These are phyloP conservation scores for Pimpla rufipes DNA, from an alignment of 2,888 invertebrate species.

Conservation along the genomic window DNA sequence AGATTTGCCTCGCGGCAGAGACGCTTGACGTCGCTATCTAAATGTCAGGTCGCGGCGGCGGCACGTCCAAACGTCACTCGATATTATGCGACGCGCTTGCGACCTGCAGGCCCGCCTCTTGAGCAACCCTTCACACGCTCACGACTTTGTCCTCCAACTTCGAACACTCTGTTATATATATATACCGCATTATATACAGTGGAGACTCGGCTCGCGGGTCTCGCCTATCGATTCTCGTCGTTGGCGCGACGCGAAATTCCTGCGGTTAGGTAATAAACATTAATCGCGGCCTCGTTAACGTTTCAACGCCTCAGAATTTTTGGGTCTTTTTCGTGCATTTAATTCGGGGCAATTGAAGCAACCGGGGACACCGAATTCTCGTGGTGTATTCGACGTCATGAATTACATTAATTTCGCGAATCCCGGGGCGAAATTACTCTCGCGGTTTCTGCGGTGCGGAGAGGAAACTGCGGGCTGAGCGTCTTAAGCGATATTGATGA, in stretches of 20 bases:
- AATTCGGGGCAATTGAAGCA: background rate
- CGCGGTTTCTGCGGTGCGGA: conserved; percentile 17
- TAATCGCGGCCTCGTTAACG: background rate
- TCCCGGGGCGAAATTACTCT: conserved; percentile 54
- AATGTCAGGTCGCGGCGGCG: conserved; percentile 79
- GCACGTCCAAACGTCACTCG: conserved; percentile 81
- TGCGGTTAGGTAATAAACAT: no score
- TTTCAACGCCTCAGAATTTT: background rate
- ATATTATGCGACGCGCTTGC: conserved; percentile 71
- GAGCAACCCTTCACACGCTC: conserved; percentile 63
- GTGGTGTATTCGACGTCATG: conserved; percentile 31
- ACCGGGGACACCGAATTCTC: no score
- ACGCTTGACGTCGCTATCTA: conserved; percentile 84
- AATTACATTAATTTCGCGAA: conserved; percentile 60
- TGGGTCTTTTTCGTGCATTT: background rate
- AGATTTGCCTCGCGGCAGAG: conserved; percentile 80
- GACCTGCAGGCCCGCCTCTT: conserved; percentile 57
- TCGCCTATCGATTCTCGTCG: conserved; percentile 45
- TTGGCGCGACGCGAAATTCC: conserved; percentile 44
- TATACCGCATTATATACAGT: background rate
- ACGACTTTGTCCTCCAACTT: conserved; percentile 67
- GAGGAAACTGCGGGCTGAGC: conserved; percentile 23
- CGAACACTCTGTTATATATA: conserved; percentile 32
- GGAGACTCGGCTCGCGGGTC: background rate
- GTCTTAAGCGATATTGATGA: conserved; percentile 83